Percentiles rank a stretch among this genome's conserved stretches.
These are phyloP conservation scores for Netelia inedita DNA, from an alignment of 2,888 invertebrate species.

Conservation along the genomic window DNA sequence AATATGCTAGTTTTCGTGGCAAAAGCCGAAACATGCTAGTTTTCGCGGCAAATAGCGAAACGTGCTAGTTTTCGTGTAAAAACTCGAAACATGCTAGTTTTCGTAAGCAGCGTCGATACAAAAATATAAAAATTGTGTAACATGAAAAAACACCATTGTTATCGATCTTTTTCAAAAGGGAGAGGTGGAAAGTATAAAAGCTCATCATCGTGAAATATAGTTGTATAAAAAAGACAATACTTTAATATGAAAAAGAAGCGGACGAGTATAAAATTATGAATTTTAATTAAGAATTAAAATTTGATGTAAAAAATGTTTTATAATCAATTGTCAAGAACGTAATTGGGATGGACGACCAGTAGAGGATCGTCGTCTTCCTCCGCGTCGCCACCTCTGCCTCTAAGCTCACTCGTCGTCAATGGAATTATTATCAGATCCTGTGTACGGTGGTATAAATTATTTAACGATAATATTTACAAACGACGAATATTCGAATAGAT, in stretches of 20 bases:
- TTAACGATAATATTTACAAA: neutral
- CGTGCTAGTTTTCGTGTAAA: no score
- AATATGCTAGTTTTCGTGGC: no score
- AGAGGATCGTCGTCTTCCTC: constrained; percentile 91
- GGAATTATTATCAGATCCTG: constrained; percentile 95
- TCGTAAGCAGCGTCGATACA: no score
- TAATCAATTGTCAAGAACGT: constrained; percentile 90
- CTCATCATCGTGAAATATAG: neutral
- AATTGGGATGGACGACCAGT: constrained; percentile 98
- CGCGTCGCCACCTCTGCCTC: constrained; percentile 85
- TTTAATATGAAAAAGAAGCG: constrained; percentile 31
- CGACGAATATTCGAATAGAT: neutral
- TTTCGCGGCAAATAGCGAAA: no score
- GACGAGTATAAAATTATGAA: constrained; percentile 47
- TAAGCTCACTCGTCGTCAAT: constrained; percentile 87
- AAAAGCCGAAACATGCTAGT: no score
- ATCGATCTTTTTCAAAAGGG: neutral
- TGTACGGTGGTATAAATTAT: neutral
- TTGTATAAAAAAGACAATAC: constrained; percentile 25
- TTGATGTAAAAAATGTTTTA: neutral
- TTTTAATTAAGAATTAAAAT: neutral
- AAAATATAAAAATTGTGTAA: no score
- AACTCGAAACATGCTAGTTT: no score
- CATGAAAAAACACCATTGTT: neutral
- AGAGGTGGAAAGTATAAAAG: neutral